Percentiles rank a stretch among this genome's conserved stretches.
Evolutionary conservation across 2,888 invertebrate genomes (phyloP).

Genomic region (Platypus cylindrus): DNA sequence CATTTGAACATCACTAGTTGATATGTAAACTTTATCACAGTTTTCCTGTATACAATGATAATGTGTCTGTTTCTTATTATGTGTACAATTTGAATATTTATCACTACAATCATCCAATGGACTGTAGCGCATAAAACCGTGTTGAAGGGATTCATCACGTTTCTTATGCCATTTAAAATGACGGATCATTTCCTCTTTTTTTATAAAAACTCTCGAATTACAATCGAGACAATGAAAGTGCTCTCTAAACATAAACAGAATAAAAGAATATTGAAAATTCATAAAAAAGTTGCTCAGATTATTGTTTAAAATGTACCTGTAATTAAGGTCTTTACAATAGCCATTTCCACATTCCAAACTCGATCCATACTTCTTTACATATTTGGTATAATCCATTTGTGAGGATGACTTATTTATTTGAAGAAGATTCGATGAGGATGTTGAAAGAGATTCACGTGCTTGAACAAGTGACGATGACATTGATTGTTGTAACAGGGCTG

Average conservation of each 20-base stretch:
- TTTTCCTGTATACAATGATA: conserved; percentile 95
- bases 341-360: conserved; percentile 72
- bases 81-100: conserved; percentile 56
- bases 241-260: conserved; percentile 55
- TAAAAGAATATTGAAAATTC: not conserved
- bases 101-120: conserved; percentile 90
- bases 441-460: conserved; percentile 34
- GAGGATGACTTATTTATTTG: conserved; percentile 47
- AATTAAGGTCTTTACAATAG: conserved; percentile 79
- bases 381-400: conserved; percentile 78
- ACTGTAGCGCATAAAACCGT: conserved; percentile 86
- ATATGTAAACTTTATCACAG: conserved; percentile 92
- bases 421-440: conserved; percentile 42
- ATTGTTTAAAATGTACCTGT: conserved; percentile 36
- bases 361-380: conserved; percentile 73
- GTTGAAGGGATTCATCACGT: conserved; percentile 88
- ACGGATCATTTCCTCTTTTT: conserved; percentile 97
- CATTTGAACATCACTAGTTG: conserved; percentile 98
- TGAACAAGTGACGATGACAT: conserved; percentile 32
- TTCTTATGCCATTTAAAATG: conserved; percentile 99
- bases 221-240: conserved; percentile 90
- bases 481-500: conserved; percentile 43
- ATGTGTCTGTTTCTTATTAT: conserved; percentile 89
- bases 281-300: not conserved
- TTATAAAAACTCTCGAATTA: conserved; percentile 73